A percentile compares a stretch with the other conserved stretches of the same genome.
These are phyloP conservation scores for Dilophus febrilis DNA, from an alignment of 2,888 invertebrate genomes.

Conservation along the genomic window DNA sequence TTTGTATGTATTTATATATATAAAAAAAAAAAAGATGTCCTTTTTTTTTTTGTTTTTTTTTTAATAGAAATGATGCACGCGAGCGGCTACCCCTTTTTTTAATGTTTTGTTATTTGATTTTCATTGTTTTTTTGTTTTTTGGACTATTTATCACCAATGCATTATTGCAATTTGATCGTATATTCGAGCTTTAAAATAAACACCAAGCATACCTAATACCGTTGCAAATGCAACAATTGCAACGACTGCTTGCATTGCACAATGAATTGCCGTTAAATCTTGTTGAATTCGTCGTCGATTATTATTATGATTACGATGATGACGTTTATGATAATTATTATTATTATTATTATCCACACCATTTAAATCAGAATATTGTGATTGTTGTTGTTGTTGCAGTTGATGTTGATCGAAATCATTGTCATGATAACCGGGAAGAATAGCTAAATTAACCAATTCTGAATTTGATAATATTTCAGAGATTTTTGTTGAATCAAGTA, in stretches of 20 bases:
- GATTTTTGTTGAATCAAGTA: constrained; percentile 3
- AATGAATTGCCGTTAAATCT: constrained; percentile 29
- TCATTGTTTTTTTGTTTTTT: too few species aligned
- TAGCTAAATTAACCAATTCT: constrained; percentile 29
- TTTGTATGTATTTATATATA: too few species aligned
- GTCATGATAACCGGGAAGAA: constrained; percentile 28
- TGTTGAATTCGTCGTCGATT: constrained; percentile 16
- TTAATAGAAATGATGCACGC: too few species aligned
- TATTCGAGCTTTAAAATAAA: constrained; percentile 30
- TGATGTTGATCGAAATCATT: not conserved
- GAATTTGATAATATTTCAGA: constrained; percentile 23
- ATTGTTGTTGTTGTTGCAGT: constrained; percentile 4
- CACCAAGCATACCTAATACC: constrained; percentile 30
- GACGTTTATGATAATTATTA: constrained; percentile 8
- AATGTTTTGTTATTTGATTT: too few species aligned
- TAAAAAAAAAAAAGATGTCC: too few species aligned
- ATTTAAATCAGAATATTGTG: constrained; percentile 1
- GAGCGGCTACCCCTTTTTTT: too few species aligned
- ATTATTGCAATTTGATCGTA: constrained; percentile 28
- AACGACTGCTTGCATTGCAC: constrained; percentile 32
- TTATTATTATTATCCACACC: constrained; percentile 4
- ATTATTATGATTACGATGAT: constrained; percentile 22
- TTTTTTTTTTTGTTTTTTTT: too few species aligned
- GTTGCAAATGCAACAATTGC: constrained; percentile 29
- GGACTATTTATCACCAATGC: constrained; percentile 31